These are phyloP conservation scores for Phoxinus phoxinus DNA, from an alignment of 2,113 vertebrate genomes.

Conservation along the genomic window DNA sequence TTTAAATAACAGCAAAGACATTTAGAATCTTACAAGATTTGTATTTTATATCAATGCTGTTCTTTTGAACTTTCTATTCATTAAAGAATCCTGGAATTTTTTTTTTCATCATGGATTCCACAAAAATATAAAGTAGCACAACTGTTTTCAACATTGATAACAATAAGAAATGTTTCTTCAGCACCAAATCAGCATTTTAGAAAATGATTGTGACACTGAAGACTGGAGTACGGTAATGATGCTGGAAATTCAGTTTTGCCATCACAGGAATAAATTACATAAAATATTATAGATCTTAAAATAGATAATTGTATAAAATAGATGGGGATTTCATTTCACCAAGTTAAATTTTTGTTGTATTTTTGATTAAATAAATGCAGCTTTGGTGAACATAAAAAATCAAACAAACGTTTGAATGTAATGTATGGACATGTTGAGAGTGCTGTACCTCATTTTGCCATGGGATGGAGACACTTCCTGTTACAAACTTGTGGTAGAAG, in stretches of 20 bases:
- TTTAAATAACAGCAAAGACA: neutral
- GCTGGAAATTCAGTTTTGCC: neutral
- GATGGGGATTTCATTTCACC: neutral
- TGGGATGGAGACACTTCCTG: conserved; percentile 86
- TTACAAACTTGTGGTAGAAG: conserved; percentile 87
- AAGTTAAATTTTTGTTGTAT: neutral
- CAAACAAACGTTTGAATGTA: too few species aligned
- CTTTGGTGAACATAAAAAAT: neutral
- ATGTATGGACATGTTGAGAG: neutral
- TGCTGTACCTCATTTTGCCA: conserved; percentile 86
- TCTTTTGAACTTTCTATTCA: neutral
- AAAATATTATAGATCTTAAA: neutral
- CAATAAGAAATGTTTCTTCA: neutral
- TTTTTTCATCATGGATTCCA: neutral
- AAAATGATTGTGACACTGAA: neutral
- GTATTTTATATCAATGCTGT: neutral
- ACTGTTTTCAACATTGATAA: neutral
- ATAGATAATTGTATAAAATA: too few species aligned
- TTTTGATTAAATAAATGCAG: neutral
- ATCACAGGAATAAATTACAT: neutral
- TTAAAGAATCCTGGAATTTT: neutral
- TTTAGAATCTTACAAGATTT: neutral
- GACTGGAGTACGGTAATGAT: neutral
- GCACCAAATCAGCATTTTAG: neutral
- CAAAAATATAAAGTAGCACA: neutral